A percentile compares a stretch with the other conserved stretches of the same genome.
These are phyloP conservation scores for Vanessa atalanta DNA, from an alignment of 1,140 invertebrate genomes.

Conservation along the genomic window DNA sequence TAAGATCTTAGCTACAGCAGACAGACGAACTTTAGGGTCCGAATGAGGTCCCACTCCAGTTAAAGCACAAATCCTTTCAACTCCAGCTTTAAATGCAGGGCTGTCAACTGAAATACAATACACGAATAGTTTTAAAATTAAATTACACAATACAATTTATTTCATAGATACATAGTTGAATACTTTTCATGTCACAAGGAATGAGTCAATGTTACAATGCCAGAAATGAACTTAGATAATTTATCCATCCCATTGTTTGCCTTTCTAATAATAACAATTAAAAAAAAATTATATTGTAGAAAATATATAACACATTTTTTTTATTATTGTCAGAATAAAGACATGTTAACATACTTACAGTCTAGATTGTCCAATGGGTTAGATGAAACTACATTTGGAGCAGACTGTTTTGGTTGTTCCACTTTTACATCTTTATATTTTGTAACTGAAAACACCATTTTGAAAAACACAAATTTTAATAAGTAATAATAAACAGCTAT, in stretches of 20 bases:
- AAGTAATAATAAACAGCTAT: not conserved
- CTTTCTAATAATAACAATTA: too few species aligned
- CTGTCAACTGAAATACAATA: constrained; percentile 86
- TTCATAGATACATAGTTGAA: too few species aligned
- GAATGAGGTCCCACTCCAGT: constrained; percentile 71
- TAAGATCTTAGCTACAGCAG: constrained; percentile 88
- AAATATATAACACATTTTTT: not conserved
- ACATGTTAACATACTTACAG: constrained; percentile 83
- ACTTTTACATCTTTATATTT: constrained; percentile 86
- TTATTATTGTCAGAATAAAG: not conserved
- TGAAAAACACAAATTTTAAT: constrained; percentile 56
- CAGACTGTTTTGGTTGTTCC: constrained; percentile 80
- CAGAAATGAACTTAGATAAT: too few species aligned
- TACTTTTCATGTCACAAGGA: too few species aligned
- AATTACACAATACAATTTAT: too few species aligned
- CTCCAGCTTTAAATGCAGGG: constrained; percentile 90
- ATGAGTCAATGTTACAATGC: not conserved
- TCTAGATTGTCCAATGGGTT: constrained; percentile 93
- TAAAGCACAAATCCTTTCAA: constrained; percentile 80
- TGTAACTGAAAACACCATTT: constrained; percentile 82
- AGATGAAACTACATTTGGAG: constrained; percentile 86
- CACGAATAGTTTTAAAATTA: too few species aligned
- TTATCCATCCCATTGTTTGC: too few species aligned
- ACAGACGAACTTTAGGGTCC: constrained; percentile 71
- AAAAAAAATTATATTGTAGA: too few species aligned